phyloP scores from a whole-genome alignment of 2,797 vertebrate genomes.

The Pterois miles region DNA sequence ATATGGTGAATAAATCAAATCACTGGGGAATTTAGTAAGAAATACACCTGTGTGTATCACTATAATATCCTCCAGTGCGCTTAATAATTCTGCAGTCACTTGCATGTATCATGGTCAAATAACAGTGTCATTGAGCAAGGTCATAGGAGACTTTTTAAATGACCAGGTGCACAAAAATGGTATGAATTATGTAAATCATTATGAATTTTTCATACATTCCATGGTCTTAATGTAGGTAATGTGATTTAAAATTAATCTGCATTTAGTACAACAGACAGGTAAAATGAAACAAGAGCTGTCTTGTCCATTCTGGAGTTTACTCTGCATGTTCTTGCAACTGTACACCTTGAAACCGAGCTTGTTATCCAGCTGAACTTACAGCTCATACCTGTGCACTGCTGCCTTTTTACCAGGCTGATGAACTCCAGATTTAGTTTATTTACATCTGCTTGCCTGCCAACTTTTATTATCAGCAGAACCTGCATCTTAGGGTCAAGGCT shows the following conservation, averaged over 20 bases:
- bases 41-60: no score
- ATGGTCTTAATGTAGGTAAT: not conserved
- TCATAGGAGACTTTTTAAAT: not conserved
- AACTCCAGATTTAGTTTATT: slow-evolving; percentile 58
- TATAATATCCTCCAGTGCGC: not conserved
- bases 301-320: not conserved
- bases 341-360: slow-evolving; percentile 11
- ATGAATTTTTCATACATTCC: not conserved
- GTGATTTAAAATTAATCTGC: not conserved
- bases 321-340: not conserved
- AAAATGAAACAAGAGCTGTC: not conserved
- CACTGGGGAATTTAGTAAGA: no score
- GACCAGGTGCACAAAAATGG: not conserved
- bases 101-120: not conserved
- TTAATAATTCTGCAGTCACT: not conserved
- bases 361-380: not conserved
- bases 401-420: slow-evolving; percentile 36
- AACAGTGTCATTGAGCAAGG: not conserved
- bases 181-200: not conserved
- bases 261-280: not conserved
- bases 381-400: not conserved
- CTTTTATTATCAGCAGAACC: slow-evolving; percentile 33
- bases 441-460: slow-evolving; percentile 33
- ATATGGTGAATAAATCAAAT: no score
- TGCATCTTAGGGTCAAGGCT: slow-evolving; percentile 56